Evolutionary conservation across 1,140 invertebrate genomes (phyloP).

Genomic region (Lethrus apterus): DNA sequence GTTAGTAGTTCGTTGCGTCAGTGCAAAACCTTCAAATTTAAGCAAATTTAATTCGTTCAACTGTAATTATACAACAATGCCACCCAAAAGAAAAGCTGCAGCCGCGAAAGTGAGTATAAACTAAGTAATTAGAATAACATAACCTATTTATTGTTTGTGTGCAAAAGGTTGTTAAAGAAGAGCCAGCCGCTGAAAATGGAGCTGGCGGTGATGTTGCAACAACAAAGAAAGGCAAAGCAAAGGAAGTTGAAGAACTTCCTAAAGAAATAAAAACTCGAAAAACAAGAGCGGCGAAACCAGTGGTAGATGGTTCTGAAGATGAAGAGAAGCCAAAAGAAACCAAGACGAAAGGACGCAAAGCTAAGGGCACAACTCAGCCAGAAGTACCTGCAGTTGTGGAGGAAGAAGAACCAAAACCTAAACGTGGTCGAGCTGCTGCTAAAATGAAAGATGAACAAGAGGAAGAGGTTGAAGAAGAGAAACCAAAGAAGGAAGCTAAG

Average conservation of each 20-base stretch:
- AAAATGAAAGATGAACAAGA: neutral
- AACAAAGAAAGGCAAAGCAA: no score
- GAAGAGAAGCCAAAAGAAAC: neutral
- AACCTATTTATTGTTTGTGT: constrained; percentile 2
- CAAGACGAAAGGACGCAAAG: neutral
- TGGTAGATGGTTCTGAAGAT: neutral
- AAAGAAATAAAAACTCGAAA: no score
- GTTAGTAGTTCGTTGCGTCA: no score
- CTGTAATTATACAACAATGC: constrained; percentile 10
- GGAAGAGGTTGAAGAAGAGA: neutral
- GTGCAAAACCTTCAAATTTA: no score
- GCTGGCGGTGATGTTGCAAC: no score
- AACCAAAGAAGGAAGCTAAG: neutral
- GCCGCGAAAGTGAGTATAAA: constrained; percentile 4
- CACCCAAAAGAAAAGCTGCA: constrained; percentile 12
- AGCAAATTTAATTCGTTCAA: no score
- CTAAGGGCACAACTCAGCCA: neutral
- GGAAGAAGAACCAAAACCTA: neutral
- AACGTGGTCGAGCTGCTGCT: neutral
- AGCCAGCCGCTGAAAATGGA: no score
- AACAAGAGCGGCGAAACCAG: neutral
- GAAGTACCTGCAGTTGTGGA: neutral
- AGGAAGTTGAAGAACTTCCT: no score
- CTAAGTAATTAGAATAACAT: neutral
- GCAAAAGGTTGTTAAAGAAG: neutral